Base-by-base conservation (phyloP, 53 echinoderm and acorn worm species). In the Holothuria scabra region DNA sequence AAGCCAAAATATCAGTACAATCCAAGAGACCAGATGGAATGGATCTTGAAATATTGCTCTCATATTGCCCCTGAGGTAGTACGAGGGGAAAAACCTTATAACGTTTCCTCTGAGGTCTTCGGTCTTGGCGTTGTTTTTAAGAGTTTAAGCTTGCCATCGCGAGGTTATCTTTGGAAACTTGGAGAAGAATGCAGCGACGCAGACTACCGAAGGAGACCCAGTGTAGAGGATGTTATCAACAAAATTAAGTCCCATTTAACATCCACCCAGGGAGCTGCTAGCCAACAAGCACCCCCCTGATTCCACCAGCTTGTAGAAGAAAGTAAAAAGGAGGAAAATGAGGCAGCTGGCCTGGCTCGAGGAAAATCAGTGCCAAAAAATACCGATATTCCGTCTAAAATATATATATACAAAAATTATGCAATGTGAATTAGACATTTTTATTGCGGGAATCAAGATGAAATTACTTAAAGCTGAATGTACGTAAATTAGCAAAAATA, bases 11-110 rank as follows among this genome's bases (percentile, higher is more conserved):
- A 44, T 76, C 49, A 76, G 37, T 19, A 12, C 25, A 24, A 24
- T 5, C 8, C 38, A 29, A 49, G 46, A 76, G 49, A 76, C 48
- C 24, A 56, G 3, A 20, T 38, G 9, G 41, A 5, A 5, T 22
- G 44, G 35, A 38, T 76, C 10, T 7, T 76, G 24, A 26, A 76
- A 28, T 13, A 22, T 11, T 76, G 55, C 55, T 23, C 3, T 8
- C 76, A 76, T 5, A 25, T 76, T 12, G 76, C 76, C 16, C 76
- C 76, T 7, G 76, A 76, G 28, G 25, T 76, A 44, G 56, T 76
- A 3, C 22, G 28, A 26, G 76, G 76, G 20, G 76, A 76, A 7
- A 56, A 20, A n/a, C 76, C 76, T 2, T 76, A 76, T 8, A 55
- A 29, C 28, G 14, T 56, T 25, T 8, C 18, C 0, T 55, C 76